Conservation (phyloP, 2,888 invertebrate species). For the Drosophila anceps region DNA sequence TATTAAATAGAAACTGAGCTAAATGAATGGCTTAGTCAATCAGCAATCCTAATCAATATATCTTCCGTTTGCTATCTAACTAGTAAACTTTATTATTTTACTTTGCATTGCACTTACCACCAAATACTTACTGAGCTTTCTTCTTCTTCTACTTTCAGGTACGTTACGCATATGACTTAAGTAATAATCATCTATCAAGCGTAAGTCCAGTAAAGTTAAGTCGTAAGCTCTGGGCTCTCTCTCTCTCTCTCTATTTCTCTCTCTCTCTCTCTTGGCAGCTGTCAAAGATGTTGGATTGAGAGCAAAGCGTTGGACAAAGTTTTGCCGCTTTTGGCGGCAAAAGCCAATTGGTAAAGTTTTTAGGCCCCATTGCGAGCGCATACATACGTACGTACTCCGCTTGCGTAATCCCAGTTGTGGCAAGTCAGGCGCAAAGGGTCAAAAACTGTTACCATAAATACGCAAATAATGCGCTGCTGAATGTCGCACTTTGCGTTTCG, state of each 20-base stretch:
- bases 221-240: constrained; percentile 1
- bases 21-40: background rate
- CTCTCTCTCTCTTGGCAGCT: background rate
- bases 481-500: constrained; percentile 49
- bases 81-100: background rate
- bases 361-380: constrained; percentile 27
- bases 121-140: background rate
- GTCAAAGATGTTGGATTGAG: constrained; percentile 26
- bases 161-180: constrained; percentile 31
- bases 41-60: background rate
- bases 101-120: background rate
- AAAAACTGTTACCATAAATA: constrained; percentile 67
- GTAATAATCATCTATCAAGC: constrained; percentile 37
- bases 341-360: constrained; percentile 68
- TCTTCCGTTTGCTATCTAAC: background rate
- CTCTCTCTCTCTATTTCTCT: background rate
- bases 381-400: constrained; percentile 23
- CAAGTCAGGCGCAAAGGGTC: constrained; percentile 56
- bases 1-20: background rate
- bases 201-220: constrained; percentile 48
- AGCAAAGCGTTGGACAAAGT: constrained; percentile 40
- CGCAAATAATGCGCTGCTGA: constrained; percentile 73
- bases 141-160: constrained; percentile 59
- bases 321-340: constrained; percentile 38
- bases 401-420: constrained; percentile 2